A percentile compares a stretch with the other conserved stretches of the same genome.
Conservation (phyloP, 2,888 invertebrate species). For the Oithona nana region DNA sequence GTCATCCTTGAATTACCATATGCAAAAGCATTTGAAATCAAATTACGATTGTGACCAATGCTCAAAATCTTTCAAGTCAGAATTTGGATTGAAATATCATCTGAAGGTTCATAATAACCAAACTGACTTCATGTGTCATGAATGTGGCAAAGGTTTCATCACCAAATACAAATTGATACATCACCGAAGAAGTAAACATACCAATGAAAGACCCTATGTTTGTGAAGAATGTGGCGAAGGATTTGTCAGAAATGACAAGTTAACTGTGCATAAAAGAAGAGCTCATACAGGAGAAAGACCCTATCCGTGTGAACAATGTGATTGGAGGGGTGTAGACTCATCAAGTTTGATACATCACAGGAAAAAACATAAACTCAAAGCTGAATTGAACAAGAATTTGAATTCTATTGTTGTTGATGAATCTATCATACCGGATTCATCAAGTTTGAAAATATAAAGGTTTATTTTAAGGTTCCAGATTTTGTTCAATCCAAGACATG, state of each 20-base stretch:
- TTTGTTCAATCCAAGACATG: not conserved
- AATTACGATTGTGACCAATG: not conserved
- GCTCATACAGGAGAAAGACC: slow-evolving; percentile 15
- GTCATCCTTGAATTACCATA: not conserved
- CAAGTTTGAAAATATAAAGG: too few relatives aligned
- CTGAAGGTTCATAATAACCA: not conserved
- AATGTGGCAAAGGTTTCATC: slow-evolving; percentile 1
- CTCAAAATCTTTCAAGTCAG: not conserved
- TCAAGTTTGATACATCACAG: slow-evolving; percentile 5
- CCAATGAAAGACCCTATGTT: slow-evolving; percentile 9
- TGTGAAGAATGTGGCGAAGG: slow-evolving; percentile 15
- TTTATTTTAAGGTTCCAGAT: not conserved
- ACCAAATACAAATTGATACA: slow-evolving; percentile 4
- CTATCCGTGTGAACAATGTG: slow-evolving; percentile 7
- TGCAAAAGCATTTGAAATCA: not conserved
- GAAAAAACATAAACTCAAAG: slow-evolving; percentile 6
- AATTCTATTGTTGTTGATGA: too few relatives aligned
- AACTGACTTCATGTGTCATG: slow-evolving; percentile 2
- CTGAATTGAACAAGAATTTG: too few relatives aligned
- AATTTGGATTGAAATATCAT: slow-evolving; percentile 11
- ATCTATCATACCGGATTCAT: too few relatives aligned
- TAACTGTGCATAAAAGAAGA: slow-evolving; percentile 8
- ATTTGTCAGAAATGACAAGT: not conserved
- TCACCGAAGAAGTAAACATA: slow-evolving; percentile 9
- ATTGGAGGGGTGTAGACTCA: slow-evolving; percentile 13